Conservation (phyloP, 1,140 invertebrate genomes). For the Wasmannia auropunctata region DNA sequence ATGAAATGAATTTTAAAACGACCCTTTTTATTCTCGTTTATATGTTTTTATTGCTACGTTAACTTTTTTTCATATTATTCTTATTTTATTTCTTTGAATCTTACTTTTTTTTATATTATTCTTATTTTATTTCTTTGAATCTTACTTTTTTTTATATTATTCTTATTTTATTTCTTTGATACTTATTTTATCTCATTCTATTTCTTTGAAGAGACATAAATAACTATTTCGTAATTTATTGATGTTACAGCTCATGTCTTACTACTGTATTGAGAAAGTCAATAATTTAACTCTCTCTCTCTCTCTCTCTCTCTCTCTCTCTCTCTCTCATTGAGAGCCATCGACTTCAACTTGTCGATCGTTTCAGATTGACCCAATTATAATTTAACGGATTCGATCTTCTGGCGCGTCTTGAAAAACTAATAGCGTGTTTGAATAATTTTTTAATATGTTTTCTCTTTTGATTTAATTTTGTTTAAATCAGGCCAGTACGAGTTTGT, state of each 20-base stretch:
- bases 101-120: too few species aligned
- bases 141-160: too few species aligned
- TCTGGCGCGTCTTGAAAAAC: neutral
- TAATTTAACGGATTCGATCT: neutral
- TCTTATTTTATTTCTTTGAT: too few species aligned
- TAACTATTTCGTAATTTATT: neutral
- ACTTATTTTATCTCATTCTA: too few species aligned
- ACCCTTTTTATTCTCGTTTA: neutral
- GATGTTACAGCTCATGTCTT: neutral
- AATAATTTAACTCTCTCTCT: too few species aligned
- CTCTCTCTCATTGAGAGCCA: neutral
- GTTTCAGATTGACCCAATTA: slow-evolving; percentile 1
- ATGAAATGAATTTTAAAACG: neutral
- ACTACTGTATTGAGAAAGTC: neutral
- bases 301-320: too few species aligned
- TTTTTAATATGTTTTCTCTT: neutral
- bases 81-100: neutral
- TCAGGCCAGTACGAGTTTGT: neutral
- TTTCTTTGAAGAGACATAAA: too few species aligned
- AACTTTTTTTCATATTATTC: neutral
- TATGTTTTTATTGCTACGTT: neutral
- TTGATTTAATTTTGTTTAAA: neutral
- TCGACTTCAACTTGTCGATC: neutral
- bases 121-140: too few species aligned
- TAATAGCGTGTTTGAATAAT: neutral